phyloP scores from a whole-genome alignment of 2,797 vertebrate species.

The Rhynchotus rufescens region DNA sequence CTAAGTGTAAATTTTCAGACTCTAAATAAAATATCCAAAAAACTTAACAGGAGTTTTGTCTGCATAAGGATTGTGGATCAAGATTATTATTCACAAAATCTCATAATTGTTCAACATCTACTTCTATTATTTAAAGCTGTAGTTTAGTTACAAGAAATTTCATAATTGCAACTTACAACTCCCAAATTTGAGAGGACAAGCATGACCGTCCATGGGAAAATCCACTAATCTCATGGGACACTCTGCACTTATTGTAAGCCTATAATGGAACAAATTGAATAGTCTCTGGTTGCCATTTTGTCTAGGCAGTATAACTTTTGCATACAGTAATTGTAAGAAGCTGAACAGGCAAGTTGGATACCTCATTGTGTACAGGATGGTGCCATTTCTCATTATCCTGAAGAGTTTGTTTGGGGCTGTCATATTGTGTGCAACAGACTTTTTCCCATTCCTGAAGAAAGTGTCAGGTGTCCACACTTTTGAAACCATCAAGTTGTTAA shows the following conservation, averaged over 20 bases:
- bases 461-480: slow-evolving; percentile 99
- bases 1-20: neutral
- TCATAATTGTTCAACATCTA: slow-evolving; percentile 43
- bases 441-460: slow-evolving; percentile 98
- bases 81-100: slow-evolving; percentile 15
- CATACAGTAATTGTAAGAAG: slow-evolving; percentile 48
- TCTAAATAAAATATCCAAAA: neutral
- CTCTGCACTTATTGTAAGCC: slow-evolving; percentile 96
- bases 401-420: slow-evolving; percentile 98
- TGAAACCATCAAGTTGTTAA: slow-evolving; percentile 98
- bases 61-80: slow-evolving; percentile 38
- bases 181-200: slow-evolving; percentile 98
- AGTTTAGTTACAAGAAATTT: slow-evolving; percentile 69
- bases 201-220: slow-evolving; percentile 99
- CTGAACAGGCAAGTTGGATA: slow-evolving; percentile 65
- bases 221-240: slow-evolving; percentile 98
- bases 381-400: slow-evolving; percentile 99
- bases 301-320: slow-evolving; percentile 61
- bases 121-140: slow-evolving; percentile 53
- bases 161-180: slow-evolving; percentile 91
- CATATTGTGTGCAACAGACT: slow-evolving; percentile 98
- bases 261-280: slow-evolving; percentile 81
- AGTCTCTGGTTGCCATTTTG: slow-evolving; percentile 62
- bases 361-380: slow-evolving; percentile 99
- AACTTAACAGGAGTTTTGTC: slow-evolving; percentile 63